Evolutionary conservation across 2,113 vertebrate genomes (phyloP), one percentile per base, ranked within the genome.

Genomic region (Tenrec ecaudatus): DNA sequence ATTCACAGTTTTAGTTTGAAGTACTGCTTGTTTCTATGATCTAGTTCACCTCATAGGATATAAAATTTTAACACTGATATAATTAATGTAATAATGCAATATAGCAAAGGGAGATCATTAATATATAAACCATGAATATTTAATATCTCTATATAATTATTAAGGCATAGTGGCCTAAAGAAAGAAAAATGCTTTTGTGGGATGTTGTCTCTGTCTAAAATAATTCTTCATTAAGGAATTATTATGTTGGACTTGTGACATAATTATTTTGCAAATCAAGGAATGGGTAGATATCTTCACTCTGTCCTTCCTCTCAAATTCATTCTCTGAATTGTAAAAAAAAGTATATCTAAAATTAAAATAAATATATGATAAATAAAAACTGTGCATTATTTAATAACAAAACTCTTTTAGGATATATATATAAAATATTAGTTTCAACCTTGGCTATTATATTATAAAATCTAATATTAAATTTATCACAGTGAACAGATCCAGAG

Each of bases 21-120:
- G 10, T 47, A 73, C 15, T 68, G 31, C 7, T 75, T 83, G 43
- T 88, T 82, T 81, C 1, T 20, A 60, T 83, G n/a, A 90, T n/a
- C 23, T 60, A 17, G 0, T 40, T 47, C 19, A 53, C 1, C 57
- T 87, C 22, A n/a, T 57, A 88, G 27, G 40, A 81, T 68, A 76
- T 17, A 2, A 9, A 87, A 4, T 76, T 66, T 82, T 73, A 71
- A n/a, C 15, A 91, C 86, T 86, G 58, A 75, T 82, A 88, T 57
- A 36, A 94, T 22, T 88, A 27, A 81, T 31, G 82, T 79, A 83
- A 80, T 88, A 90, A 91, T 86, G 92, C 92, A 96, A 87, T 82
- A 57, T 16, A 62, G 27, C 10, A 86, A 90, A 91, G n/a, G 19
- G 6, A 43, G 58, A 53, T 64, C 19, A 68, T 88, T 94, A 81